Conservation (phyloP, 2,797 vertebrate species). For the Gallinago nigripennis region DNA sequence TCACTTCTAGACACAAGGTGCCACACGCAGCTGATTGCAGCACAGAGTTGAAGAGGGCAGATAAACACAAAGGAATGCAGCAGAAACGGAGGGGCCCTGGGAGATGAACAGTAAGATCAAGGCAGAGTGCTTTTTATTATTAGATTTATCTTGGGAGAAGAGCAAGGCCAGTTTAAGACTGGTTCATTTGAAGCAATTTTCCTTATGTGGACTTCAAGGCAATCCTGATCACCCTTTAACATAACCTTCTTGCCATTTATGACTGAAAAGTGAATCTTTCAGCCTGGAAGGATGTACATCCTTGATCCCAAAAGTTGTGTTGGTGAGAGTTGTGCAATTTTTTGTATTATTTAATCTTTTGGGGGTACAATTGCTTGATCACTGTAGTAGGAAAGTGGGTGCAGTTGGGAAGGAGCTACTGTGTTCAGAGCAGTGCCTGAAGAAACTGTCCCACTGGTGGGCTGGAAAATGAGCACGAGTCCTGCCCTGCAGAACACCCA, state of each 20-base stretch:
- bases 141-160: neutral
- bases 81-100: constrained; percentile 71
- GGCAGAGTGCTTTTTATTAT: neutral
- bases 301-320: neutral
- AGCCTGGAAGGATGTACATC: neutral
- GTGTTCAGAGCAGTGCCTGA: neutral
- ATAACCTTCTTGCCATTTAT: neutral
- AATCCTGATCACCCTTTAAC: neutral
- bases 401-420: neutral
- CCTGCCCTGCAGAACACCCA: neutral
- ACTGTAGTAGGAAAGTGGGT: neutral
- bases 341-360: neutral
- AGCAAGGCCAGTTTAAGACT: neutral
- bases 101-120: constrained; percentile 64
- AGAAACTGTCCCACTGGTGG: neutral
- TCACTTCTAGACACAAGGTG: constrained; percentile 73
- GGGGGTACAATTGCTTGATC: neutral
- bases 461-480: neutral
- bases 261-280: neutral
- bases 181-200: neutral
- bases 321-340: neutral
- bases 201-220: neutral
- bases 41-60: constrained; percentile 77
- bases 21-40: constrained; percentile 67
- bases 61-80: constrained; percentile 87